Base-by-base conservation (phyloP, 2,113 vertebrate genomes). In the Carollia perspicillata region DNA sequence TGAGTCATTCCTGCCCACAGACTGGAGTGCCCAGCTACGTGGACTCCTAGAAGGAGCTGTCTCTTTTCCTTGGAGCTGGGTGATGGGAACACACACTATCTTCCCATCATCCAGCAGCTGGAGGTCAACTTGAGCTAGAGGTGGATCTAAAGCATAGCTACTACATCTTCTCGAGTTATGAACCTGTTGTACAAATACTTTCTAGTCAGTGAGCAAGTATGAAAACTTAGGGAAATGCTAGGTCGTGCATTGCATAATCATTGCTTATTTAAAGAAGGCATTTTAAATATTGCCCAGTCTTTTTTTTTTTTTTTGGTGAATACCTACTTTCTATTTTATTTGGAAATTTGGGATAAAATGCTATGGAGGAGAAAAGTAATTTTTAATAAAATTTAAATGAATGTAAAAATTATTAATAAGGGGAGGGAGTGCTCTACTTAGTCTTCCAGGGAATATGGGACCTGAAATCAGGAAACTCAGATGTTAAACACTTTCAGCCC, bases 311-410 rank as follows among this genome's bases (percentile, higher is more conserved):
- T 72, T 81, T 42, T 44, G 3, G 55, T 66, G 37, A 91, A 75
- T 89, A 44, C 10, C 33, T 35, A 37, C 18, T 53, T 95, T 93
- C 44, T 75, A 3, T 79, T 87, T 94, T 80, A 92, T 80, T 96
- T 17, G 69, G 37, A 84, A 87, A 84, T 58, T 87, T 44, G 33
- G n/a, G 28, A 11, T 85, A 53, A 78, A 92, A 83, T 66, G 71
- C 22, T 79, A 2, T 93, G 63, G 23, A 66, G 28, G 51, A 47
- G 40, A 93, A 35, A n/a, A 88, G 78, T 85, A 44, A 89, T 77
- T 94, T 97, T 97, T 91, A 93, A 83, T 87, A 88, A 95, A 93
- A 95, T 97, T 66, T 42, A 84, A 91, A 58, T 92, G 28, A 66
- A 80, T 55, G 37, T 78, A 74, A 83, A 80, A 74, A 51, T 51